phyloP scores from a whole-genome alignment of 2,113 vertebrate species.

The Raja brachyura region DNA sequence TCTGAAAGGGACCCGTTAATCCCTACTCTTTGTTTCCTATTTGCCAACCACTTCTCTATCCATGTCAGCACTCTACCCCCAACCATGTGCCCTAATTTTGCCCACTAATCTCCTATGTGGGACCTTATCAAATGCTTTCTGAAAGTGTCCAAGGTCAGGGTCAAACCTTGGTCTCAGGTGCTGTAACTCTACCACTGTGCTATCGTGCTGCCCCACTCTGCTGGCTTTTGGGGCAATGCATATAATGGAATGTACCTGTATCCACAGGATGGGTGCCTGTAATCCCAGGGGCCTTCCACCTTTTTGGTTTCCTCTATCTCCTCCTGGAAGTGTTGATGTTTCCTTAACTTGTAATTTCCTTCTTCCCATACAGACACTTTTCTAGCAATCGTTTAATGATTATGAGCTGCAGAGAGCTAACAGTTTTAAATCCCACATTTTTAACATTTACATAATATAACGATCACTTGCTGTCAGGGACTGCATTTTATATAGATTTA shows the following conservation, averaged over 20 bases:
- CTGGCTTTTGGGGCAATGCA: not conserved
- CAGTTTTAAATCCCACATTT: conserved; percentile 2
- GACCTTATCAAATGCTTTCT: no score
- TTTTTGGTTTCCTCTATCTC: not conserved
- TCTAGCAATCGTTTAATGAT: not conserved
- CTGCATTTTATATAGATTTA: not conserved
- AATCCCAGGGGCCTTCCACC: not conserved
- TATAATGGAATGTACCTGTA: not conserved
- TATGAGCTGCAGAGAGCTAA: not conserved
- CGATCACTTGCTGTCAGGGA: not conserved
- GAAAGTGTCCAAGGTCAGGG: no score
- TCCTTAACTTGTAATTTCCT: not conserved
- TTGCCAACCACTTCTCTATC: no score
- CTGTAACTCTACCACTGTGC: no score
- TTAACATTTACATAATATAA: conserved; percentile 14
- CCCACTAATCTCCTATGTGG: no score
- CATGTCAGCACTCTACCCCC: no score
- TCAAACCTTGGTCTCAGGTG: no score
- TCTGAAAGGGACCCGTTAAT: no score
- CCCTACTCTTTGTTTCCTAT: no score
- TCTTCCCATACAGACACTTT: not conserved
- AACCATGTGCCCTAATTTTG: no score
- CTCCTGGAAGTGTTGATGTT: not conserved
- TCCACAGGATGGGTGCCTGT: not conserved
- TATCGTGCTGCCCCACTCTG: no score